A percentile compares a stretch with the other conserved stretches of the same genome.
Evolutionary conservation across 2,113 vertebrate genomes (phyloP).

Genomic region (Istiophorus platypterus): DNA sequence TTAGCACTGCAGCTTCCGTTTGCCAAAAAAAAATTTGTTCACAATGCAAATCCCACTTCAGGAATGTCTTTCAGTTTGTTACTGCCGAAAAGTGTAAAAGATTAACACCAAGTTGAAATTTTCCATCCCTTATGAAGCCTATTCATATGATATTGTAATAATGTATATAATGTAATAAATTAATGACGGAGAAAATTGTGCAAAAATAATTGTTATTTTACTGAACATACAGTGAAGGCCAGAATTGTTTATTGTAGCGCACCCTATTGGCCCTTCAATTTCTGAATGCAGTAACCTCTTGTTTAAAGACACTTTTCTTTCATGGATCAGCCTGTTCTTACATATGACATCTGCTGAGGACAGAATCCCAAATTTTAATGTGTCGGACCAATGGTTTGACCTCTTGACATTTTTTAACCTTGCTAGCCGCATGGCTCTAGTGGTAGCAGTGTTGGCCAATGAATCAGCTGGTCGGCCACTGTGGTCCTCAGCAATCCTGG

Average conservation of each 20-base stretch:
- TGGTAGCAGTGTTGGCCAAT: no score
- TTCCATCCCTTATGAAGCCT: neutral
- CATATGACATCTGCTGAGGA: no score
- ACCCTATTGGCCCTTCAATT: neutral
- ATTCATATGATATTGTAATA: slow-evolving; percentile 26
- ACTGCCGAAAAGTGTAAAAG: neutral
- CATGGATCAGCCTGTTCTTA: neutral
- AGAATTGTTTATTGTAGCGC: neutral
- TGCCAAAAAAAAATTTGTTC: neutral
- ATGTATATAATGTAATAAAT: slow-evolving; percentile 71
- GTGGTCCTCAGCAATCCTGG: no score
- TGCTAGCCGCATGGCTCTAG: no score
- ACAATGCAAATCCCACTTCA: neutral
- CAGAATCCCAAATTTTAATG: no score
- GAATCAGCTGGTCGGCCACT: no score
- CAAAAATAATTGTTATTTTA: neutral
- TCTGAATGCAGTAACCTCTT: neutral
- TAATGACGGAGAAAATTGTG: neutral
- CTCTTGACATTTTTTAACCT: neutral
- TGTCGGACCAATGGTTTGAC: no score
- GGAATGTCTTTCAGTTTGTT: neutral
- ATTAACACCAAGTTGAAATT: neutral
- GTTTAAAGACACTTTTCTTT: no score
- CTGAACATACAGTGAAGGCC: neutral
- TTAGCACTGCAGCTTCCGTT: neutral